Conservation (phyloP, 1,140 invertebrate genomes). For the Caenorhabditis briggsae region DNA sequence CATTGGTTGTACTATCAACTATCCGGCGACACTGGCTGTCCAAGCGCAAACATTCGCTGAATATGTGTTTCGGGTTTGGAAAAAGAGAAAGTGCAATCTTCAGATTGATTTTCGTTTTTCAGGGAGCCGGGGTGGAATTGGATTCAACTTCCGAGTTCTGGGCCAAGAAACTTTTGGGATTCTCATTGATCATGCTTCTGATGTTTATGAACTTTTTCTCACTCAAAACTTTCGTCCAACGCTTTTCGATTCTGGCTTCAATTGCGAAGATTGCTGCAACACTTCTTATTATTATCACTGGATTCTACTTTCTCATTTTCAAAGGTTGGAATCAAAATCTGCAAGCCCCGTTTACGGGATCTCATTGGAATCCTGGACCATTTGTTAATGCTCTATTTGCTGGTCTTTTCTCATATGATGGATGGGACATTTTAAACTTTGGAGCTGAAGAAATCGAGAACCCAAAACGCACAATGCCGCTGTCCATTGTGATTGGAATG, state of each 20-base stretch:
- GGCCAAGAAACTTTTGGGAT: constrained; percentile 60
- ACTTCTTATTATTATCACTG: constrained; percentile 70
- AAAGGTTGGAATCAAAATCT: constrained; percentile 64
- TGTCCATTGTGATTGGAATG: constrained; percentile 71
- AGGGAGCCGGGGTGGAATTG: constrained; percentile 58
- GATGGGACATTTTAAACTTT: constrained; percentile 75
- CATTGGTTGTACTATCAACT: constrained; percentile 70
- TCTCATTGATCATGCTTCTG: constrained; percentile 61
- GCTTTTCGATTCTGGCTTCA: constrained; percentile 74
- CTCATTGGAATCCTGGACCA: constrained; percentile 65
- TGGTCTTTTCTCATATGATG: constrained; percentile 71
- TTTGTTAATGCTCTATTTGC: constrained; percentile 71
- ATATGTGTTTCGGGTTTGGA: constrained; percentile 69
- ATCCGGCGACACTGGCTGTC: constrained; percentile 74
- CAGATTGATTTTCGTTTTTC: background rate
- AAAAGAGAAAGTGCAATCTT: background rate
- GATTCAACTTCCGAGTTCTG: constrained; percentile 42
- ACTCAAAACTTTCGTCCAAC: constrained; percentile 67
- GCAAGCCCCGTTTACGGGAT: background rate
- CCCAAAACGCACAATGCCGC: constrained; percentile 70
- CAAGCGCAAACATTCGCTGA: constrained; percentile 72
- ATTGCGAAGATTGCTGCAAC: constrained; percentile 72
- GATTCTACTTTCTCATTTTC: constrained; percentile 71
- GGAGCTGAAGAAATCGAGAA: constrained; percentile 72
- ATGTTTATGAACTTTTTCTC: constrained; percentile 74